Percentiles rank a stretch among this genome's conserved stretches.
These are phyloP conservation scores for Oncorhynchus keta DNA, from an alignment of 2,113 vertebrate species.

Conservation along the genomic window DNA sequence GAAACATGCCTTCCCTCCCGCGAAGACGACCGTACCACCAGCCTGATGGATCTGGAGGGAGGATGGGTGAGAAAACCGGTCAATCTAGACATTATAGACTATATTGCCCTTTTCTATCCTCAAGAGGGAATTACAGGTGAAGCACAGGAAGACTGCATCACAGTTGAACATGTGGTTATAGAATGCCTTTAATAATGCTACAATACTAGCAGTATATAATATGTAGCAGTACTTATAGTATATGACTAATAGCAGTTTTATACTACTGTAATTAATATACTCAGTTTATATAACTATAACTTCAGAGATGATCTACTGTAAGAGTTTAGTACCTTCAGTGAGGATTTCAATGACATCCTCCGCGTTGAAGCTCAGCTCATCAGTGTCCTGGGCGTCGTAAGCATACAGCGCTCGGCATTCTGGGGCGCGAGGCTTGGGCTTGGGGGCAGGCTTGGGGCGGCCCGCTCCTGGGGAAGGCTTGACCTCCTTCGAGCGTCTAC, in stretches of 20 bases:
- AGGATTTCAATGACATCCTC: slow-evolving; percentile 78
- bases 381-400: slow-evolving; percentile 85
- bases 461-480: slow-evolving; percentile 77
- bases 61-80: background rate
- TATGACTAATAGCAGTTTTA: no score
- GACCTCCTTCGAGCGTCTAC: slow-evolving; percentile 76
- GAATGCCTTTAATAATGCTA: no score
- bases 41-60: slow-evolving; percentile 5
- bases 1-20: slow-evolving; percentile 7
- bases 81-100: background rate
- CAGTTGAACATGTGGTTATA: no score
- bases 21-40: slow-evolving; percentile 12
- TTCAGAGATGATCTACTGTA: background rate
- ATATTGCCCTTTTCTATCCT: no score
- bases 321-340: slow-evolving; percentile 66
- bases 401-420: slow-evolving; percentile 79
- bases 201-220: no score
- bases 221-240: no score
- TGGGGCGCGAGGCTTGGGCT: slow-evolving; percentile 70
- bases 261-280: no score
- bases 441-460: slow-evolving; percentile 71
- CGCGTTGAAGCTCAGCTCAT: slow-evolving; percentile 82
- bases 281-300: no score
- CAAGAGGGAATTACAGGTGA: background rate
- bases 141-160: background rate